Evolutionary conservation across 2,888 invertebrate species (phyloP), one percentile per base, ranked within the genome.

Genomic region (Heliconius cydno): DNA sequence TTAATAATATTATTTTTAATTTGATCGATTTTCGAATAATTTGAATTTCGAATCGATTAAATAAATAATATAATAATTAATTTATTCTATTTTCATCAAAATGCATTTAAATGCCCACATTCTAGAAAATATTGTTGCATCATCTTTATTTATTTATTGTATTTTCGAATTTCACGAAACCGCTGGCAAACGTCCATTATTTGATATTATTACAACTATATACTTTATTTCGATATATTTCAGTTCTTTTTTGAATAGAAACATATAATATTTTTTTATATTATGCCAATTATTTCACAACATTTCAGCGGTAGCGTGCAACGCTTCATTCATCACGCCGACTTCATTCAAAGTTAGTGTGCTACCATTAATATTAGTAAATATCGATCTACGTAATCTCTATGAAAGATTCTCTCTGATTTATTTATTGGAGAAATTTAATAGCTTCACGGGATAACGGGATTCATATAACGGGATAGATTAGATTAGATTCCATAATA

Each of bases 101-200:
- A 52, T 52, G 19, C 46, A 52, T 52, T 38, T 60, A 15, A 60
- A 57, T 60, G n/a, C 34, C 34, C 30, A 57, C 9, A 30, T 57
- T 73, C 72, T 87, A 87, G 89, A 88, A 85, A 84, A 84, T 88
- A 73, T 25, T 77, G 84, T 90, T 92, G 89, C 92, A 86, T 92
- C 92, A 91, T 83, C 78, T 85, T 86, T 89, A 88, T 89, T 90
- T 88, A 89, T 86, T 88, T 86, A 85, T 85, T 68, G 74, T 82
- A 77, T 79, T 83, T 83, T 80, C 82, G 77, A 84, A 85, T 87
- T 88, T 88, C 84, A 85, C 86, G 87, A 88, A 88, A 81, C 82
- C 85, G 89, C 46, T 92, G 92, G 92, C 92, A 91, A 83, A 78
- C 83, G 84, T 88, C 91, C 90, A 90, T 82, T 85, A 83, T 34